Percentiles rank a stretch among this genome's conserved stretches.
Evolutionary conservation across 2,113 vertebrate genomes (phyloP).

Genomic region (Ceratotherium simum): DNA sequence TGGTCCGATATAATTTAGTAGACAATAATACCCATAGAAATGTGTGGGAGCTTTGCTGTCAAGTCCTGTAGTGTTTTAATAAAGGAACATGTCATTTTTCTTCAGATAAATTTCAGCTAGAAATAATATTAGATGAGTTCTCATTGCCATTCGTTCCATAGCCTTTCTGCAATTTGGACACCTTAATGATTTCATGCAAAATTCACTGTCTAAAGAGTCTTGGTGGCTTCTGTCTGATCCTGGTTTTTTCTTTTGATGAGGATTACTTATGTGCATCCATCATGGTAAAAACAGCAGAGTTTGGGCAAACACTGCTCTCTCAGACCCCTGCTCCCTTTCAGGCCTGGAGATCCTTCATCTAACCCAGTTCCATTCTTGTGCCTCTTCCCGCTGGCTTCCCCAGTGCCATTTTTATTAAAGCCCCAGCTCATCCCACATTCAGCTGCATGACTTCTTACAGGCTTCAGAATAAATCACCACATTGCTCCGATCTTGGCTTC

Average conservation of each 20-base stretch:
- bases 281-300: constrained; percentile 32
- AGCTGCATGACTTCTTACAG: constrained; percentile 75
- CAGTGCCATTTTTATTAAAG: constrained; percentile 76
- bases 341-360: constrained; percentile 66
- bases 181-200: constrained; percentile 69
- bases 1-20: constrained; percentile 27
- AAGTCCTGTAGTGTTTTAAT: constrained; percentile 64
- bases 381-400: constrained; percentile 64
- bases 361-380: constrained; percentile 62
- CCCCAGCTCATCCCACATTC: constrained; percentile 60
- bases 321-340: not conserved
- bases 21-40: constrained; percentile 61
- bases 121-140: constrained; percentile 29
- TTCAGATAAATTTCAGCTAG: constrained; percentile 53
- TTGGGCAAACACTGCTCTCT: constrained; percentile 62
- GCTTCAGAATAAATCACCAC: constrained; percentile 83
- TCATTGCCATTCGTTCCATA: not conserved
- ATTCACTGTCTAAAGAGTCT: constrained; percentile 45
- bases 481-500: constrained; percentile 77
- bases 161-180: constrained; percentile 53
- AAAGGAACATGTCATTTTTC: constrained; percentile 72
- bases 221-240: constrained; percentile 50
- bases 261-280: not conserved
- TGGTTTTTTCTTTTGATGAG: constrained; percentile 2
- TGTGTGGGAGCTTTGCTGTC: constrained; percentile 63